phyloP scores from a whole-genome alignment of 2,888 invertebrate genomes.

The Hipparchia sbordonii region DNA sequence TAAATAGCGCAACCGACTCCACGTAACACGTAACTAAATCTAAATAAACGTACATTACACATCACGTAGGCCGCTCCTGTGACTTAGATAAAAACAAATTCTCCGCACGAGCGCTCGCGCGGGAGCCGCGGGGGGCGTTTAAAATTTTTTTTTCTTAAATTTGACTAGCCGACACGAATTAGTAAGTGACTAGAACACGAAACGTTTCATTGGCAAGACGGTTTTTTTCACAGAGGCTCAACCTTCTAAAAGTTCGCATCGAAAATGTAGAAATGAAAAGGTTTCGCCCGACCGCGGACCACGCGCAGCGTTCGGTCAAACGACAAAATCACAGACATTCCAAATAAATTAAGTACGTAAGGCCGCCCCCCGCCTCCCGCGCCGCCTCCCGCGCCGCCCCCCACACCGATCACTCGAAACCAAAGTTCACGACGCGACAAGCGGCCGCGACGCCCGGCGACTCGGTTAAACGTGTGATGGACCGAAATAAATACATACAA shows the following conservation, averaged over 20 bases:
- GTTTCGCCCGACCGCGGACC: constrained; percentile 24
- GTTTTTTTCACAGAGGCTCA: constrained; percentile 42
- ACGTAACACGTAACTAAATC: constrained; percentile 54
- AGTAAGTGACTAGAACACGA: constrained; percentile 79
- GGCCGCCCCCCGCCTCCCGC: constrained; percentile 3
- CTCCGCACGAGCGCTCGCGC: constrained; percentile 42
- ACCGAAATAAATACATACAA: constrained; percentile 71
- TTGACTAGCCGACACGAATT: constrained; percentile 80
- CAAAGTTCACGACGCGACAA: not conserved
- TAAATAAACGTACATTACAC: constrained; percentile 65
- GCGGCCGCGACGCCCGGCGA: constrained; percentile 36
- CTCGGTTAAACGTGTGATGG: constrained; percentile 53
- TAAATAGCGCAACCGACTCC: constrained; percentile 62
- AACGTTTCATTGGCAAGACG: constrained; percentile 75
- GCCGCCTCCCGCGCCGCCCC: not conserved
- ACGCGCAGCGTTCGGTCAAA: constrained; percentile 4
- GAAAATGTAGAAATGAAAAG: constrained; percentile 30
- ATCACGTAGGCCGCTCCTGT: constrained; percentile 72
- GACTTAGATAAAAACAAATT: constrained; percentile 62
- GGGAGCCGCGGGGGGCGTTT: constrained; percentile 33
- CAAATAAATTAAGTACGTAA: constrained; percentile 53
- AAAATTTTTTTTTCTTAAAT: constrained; percentile 40
- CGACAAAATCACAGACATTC: constrained; percentile 56
- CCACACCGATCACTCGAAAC: not conserved
- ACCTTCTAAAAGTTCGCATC: constrained; percentile 38